Evolutionary conservation across 2,797 vertebrate genomes (phyloP), one percentile per base, ranked within the genome.

Genomic region (Pangasius krempfi): DNA sequence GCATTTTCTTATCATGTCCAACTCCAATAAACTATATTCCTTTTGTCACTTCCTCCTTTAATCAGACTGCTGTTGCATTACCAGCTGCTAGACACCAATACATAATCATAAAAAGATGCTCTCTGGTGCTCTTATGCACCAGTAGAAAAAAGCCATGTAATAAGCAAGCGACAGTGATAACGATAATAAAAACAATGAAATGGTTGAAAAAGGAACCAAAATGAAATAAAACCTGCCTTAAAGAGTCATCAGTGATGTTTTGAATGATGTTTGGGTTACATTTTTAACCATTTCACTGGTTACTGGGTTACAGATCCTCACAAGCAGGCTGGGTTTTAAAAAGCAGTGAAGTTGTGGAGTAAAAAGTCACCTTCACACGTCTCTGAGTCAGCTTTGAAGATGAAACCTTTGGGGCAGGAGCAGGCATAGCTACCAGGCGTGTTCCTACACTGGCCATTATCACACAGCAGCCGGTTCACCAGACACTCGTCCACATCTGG

Each of bases 401-500:
- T 92, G 40, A 94, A 97, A 44, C 96, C 96, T 90, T 96, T 96
- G 0, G 96, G 96, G 88, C 96, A 97, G 22, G 97, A 98, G 94
- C 98, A 99, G 87, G 97, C 97, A 95, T 98, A 99, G 92, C 98
- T 99, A 80, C 98, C 98, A 0, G 98, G 98, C 0, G 98, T 99
- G 95, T 99, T 99, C 89, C 98, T 96, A 92, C 98, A 99, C 90
- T 98, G 93, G 0, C 98, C 98, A 0, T 99, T 99, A 94, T 99
- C 98, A 79, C 98, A 99, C 33, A 99, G 96, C 91, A 98, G 93
- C 25, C 97, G 97, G 88, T 99, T 99, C 75, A 98, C 97, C 9
- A 97, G 92, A 92, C 98, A 99, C 91, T 99, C 98, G 2, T 99
- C 98, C 5, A 99, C 98, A 56, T 99, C 98, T 99, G 95, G 30